Conservation (phyloP, 2,888 invertebrate species). For the Archips crataeganus region DNA sequence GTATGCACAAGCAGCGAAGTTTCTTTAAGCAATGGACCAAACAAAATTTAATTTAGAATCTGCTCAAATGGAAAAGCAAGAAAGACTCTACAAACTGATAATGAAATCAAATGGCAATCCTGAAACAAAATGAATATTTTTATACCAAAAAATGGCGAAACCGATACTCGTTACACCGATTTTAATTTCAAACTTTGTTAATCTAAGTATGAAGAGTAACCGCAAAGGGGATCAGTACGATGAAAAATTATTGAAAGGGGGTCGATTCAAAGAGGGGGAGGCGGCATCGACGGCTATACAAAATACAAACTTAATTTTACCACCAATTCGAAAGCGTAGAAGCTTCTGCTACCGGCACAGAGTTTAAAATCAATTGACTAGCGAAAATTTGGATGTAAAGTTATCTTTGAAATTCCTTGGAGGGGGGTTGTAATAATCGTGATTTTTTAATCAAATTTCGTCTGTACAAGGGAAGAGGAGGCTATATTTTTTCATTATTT, state of each 20-base stretch:
- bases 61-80: no score
- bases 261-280: slow-evolving; percentile 63
- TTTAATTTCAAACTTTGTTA: slow-evolving; percentile 86
- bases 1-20: no score
- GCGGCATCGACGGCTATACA: slow-evolving; percentile 75
- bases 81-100: no score
- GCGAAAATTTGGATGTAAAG: slow-evolving; percentile 45
- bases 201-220: slow-evolving; percentile 82
- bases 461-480: slow-evolving; percentile 83
- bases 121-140: slow-evolving; percentile 28
- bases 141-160: slow-evolving; percentile 48
- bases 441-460: slow-evolving; percentile 87
- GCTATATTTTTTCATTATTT: slow-evolving; percentile 86
- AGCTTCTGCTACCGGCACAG: slow-evolving; percentile 47
- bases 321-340: slow-evolving; percentile 15
- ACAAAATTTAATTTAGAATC: no score
- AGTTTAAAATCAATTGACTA: slow-evolving; percentile 45
- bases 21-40: no score
- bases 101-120: neutral
- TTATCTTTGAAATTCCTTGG: slow-evolving; percentile 66
- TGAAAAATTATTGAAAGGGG: slow-evolving; percentile 86
- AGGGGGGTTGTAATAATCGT: slow-evolving; percentile 84
- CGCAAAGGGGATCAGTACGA: slow-evolving; percentile 84
- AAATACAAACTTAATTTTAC: slow-evolving; percentile 63
- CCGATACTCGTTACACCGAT: slow-evolving; percentile 71